These are phyloP conservation scores for Dolichopus griseipennis DNA, from an alignment of 2,888 invertebrate genomes.

Conservation along the genomic window DNA sequence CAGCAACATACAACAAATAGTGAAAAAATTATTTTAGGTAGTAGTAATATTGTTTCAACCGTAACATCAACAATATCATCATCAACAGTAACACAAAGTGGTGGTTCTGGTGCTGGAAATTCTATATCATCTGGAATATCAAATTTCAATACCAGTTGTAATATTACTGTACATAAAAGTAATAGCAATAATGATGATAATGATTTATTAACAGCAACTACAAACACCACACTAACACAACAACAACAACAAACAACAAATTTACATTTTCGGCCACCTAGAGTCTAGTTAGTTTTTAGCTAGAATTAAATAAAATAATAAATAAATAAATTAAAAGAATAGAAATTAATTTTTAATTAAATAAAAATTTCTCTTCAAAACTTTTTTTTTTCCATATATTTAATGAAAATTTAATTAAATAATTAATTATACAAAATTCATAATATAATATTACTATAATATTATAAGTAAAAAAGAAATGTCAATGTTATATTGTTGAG, in stretches of 20 bases:
- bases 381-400: not conserved
- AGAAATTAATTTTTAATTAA: too few relatives aligned
- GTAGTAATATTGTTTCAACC: not conserved
- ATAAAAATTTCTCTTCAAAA: too few relatives aligned
- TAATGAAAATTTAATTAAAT: not conserved
- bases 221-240: conserved; percentile 18
- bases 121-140: conserved; percentile 22
- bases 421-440: not conserved
- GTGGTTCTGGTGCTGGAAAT: conserved; percentile 20
- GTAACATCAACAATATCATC: not conserved
- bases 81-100: conserved; percentile 18
- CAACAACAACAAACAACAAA: conserved; percentile 22
- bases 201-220: conserved; percentile 22
- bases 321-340: not conserved
- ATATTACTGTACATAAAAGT: conserved; percentile 10
- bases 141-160: not conserved
- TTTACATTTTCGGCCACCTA: conserved; percentile 27
- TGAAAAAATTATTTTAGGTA: not conserved
- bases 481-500: not conserved
- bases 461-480: not conserved
- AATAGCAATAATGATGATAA: conserved; percentile 22
- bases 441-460: not conserved
- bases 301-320: not conserved
- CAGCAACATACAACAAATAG: not conserved
- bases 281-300: conserved; percentile 20